phyloP scores from a whole-genome alignment of 2,888 invertebrate genomes.

The Dolomedes plantarius region DNA sequence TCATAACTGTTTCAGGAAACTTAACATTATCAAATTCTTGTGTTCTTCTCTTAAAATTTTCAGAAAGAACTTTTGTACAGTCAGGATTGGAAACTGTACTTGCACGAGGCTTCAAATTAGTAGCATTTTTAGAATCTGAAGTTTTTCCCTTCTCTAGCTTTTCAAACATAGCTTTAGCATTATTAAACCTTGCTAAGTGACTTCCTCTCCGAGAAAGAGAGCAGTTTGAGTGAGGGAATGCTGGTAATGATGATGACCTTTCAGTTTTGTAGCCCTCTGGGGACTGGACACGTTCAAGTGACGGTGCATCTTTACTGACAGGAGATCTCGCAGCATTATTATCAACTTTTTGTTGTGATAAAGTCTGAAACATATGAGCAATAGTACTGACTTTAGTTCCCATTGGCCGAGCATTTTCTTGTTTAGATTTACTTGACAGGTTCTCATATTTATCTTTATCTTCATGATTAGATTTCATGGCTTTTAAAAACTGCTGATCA shows the following conservation, averaged over 20 bases:
- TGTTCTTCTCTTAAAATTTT: not conserved
- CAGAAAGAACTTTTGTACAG: not conserved
- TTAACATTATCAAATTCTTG: not conserved
- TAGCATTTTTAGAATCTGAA: conserved; percentile 37
- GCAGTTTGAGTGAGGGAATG: conserved; percentile 58
- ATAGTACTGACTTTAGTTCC: conserved; percentile 74
- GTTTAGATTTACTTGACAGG: conserved; percentile 24
- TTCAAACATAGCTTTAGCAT: conserved; percentile 92
- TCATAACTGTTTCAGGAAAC: not conserved
- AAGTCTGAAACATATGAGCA: conserved; percentile 73
- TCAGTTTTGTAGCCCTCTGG: conserved; percentile 58
- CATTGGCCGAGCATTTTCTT: conserved; percentile 67
- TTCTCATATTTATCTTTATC: conserved; percentile 37
- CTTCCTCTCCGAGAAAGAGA: conserved; percentile 72
- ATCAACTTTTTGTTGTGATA: conserved; percentile 71
- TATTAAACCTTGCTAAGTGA: conserved; percentile 80
- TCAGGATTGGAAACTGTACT: conserved; percentile 32
- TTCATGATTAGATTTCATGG: conserved; percentile 59
- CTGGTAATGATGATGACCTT: conserved; percentile 52
- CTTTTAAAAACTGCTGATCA: conserved; percentile 64
- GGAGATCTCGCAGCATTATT: conserved; percentile 43
- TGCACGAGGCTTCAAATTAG: conserved; percentile 36
- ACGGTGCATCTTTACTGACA: conserved; percentile 52
- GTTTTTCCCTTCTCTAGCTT: conserved; percentile 81
- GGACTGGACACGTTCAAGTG: conserved; percentile 38